Conservation (phyloP, 1,140 invertebrate genomes). For the Metaphire vulgaris region DNA sequence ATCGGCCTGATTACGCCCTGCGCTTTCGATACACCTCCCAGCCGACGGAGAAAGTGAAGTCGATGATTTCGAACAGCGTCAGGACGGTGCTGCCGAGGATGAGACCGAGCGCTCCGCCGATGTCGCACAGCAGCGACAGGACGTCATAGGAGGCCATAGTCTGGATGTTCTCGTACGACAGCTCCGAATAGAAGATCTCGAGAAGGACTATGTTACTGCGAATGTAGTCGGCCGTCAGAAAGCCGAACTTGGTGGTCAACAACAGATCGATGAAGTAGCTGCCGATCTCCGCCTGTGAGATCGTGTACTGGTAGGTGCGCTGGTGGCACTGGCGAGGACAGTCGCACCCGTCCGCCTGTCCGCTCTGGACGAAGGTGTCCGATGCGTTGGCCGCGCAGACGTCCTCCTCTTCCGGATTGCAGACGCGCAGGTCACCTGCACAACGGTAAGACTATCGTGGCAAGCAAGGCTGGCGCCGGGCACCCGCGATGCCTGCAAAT, state of each 20-base stretch:
- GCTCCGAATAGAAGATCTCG: constrained; percentile 31
- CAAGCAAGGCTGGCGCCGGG: too few relatives aligned
- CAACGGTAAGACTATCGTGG: too few relatives aligned
- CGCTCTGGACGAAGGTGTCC: too few relatives aligned
- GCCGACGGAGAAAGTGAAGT: constrained; percentile 13
- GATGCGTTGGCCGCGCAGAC: too few relatives aligned
- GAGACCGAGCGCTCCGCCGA: constrained; percentile 40
- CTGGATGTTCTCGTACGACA: constrained; percentile 37
- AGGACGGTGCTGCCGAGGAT: constrained; percentile 40
- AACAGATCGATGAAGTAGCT: constrained; percentile 1
- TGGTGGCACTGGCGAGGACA: background rate
- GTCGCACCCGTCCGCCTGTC: too few relatives aligned
- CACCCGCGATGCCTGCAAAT: too few relatives aligned
- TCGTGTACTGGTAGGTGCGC: background rate
- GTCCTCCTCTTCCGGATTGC: too few relatives aligned
- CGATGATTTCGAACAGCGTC: constrained; percentile 39
- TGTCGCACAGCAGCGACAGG: constrained; percentile 41
- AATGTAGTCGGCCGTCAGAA: background rate
- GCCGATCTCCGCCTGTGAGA: background rate
- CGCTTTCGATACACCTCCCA: too few relatives aligned
- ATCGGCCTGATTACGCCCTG: too few relatives aligned
- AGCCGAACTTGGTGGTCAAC: background rate
- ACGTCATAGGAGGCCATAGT: constrained; percentile 37
- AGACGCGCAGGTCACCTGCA: too few relatives aligned
- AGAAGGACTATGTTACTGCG: background rate